Conservation (phyloP, 2,888 invertebrate genomes). For the Cephus nigrinus region DNA sequence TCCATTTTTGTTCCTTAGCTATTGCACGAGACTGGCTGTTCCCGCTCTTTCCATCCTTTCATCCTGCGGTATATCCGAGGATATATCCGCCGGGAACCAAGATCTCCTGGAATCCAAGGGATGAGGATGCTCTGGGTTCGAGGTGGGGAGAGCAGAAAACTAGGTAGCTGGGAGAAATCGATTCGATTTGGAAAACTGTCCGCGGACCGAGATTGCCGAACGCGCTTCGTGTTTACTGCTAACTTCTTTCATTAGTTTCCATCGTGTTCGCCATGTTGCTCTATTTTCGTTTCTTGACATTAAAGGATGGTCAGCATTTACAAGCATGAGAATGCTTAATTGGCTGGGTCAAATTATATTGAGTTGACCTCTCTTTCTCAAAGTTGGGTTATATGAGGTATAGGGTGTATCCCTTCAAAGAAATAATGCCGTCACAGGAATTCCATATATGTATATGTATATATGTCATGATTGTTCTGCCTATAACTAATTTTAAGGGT, state of each 20-base stretch:
- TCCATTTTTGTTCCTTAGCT: not conserved
- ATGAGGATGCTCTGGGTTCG: not conserved
- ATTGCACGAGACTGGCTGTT: not conserved
- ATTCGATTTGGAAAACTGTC: slow-evolving; percentile 9
- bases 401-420: too few species aligned
- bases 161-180: not conserved
- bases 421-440: not conserved
- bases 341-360: not conserved
- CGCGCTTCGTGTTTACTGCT: not conserved
- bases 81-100: not conserved
- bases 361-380: not conserved
- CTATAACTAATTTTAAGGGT: not conserved
- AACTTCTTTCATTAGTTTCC: slow-evolving; percentile 3
- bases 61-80: not conserved
- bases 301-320: not conserved
- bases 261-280: not conserved
- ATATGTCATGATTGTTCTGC: not conserved
- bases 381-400: not conserved
- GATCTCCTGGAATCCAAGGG: not conserved
- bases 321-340: not conserved
- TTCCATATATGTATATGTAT: not conserved
- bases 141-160: not conserved
- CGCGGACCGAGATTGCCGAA: not conserved
- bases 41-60: not conserved
- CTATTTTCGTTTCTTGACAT: not conserved